A percentile compares a stretch with the other conserved stretches of the same genome.
phyloP scores from a whole-genome alignment of 1,140 invertebrate species.

The Pachypeltis micranthus region DNA sequence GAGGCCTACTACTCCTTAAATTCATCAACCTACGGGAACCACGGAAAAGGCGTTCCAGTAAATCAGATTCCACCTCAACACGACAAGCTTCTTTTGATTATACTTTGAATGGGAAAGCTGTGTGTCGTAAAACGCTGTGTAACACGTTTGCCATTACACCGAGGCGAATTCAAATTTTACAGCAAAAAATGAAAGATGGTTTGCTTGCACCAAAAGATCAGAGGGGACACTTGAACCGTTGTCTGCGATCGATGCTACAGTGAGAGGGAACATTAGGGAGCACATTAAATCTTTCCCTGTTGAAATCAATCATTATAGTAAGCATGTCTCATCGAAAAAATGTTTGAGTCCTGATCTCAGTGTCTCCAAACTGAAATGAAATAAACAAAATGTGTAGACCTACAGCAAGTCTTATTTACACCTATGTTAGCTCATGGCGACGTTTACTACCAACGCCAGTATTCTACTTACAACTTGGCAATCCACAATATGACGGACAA shows the following conservation, averaged over 20 bases:
- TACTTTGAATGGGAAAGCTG: neutral
- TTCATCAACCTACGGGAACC: neutral
- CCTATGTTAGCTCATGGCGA: conserved; percentile 11
- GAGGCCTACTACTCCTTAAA: neutral
- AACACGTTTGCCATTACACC: neutral
- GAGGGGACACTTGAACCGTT: too few species aligned
- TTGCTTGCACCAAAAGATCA: neutral
- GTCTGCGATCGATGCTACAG: too few species aligned
- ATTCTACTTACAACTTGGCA: conserved; percentile 20
- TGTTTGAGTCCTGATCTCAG: neutral
- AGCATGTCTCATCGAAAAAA: neutral
- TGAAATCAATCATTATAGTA: neutral
- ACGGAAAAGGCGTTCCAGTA: neutral
- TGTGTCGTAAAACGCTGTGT: neutral
- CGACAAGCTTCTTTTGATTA: neutral
- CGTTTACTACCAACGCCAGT: conserved; percentile 13
- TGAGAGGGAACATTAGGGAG: neutral
- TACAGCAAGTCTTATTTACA: conserved; percentile 9
- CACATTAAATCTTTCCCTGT: neutral
- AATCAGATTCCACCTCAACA: neutral
- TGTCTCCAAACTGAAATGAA: neutral
- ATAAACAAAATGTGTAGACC: conserved; percentile 8
- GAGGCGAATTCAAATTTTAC: neutral
- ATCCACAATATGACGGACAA: conserved; percentile 20
- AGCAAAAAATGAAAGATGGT: neutral